Percentiles rank a stretch among this genome's conserved stretches.
Conservation (phyloP, 2,888 invertebrate genomes). For the Chironomus riparius region DNA sequence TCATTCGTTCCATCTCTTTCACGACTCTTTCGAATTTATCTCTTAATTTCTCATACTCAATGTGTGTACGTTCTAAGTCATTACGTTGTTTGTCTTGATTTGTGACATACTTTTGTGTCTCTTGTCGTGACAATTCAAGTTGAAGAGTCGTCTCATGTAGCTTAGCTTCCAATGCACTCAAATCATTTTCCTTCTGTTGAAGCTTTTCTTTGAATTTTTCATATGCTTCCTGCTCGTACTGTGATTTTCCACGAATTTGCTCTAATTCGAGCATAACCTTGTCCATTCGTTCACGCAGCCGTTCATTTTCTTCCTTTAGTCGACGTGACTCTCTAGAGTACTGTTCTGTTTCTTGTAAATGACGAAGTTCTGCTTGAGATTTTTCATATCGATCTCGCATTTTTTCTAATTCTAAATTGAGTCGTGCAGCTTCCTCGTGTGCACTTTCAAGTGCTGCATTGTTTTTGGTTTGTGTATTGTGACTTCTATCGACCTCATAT, state of each 20-base stretch:
- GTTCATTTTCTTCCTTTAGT: constrained; percentile 71
- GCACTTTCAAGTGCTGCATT: constrained; percentile 79
- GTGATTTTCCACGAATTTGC: constrained; percentile 69
- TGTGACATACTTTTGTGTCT: constrained; percentile 62
- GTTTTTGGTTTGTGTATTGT: constrained; percentile 76
- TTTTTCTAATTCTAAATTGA: constrained; percentile 81
- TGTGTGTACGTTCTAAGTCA: constrained; percentile 74
- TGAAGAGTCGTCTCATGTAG: constrained; percentile 73
- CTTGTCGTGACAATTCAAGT: constrained; percentile 68
- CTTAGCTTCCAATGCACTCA: constrained; percentile 66
- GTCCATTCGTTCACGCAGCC: constrained; percentile 68
- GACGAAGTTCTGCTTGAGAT: constrained; percentile 68
- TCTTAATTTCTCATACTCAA: constrained; percentile 80
- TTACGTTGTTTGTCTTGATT: constrained; percentile 70
- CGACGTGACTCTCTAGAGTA: constrained; percentile 71
- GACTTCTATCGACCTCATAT: constrained; percentile 78
- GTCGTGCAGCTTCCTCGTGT: constrained; percentile 78
- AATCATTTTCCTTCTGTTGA: constrained; percentile 63
- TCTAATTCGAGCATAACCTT: constrained; percentile 74
- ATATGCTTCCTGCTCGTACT: constrained; percentile 61
- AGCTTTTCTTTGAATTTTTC: constrained; percentile 69
- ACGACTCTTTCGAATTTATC: constrained; percentile 76
- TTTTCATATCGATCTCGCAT: constrained; percentile 86
- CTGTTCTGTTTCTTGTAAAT: constrained; percentile 72
- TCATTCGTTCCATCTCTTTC: constrained; percentile 52